phyloP scores from a whole-genome alignment of 2,113 vertebrate species.

The Callocephalon fimbriatum region DNA sequence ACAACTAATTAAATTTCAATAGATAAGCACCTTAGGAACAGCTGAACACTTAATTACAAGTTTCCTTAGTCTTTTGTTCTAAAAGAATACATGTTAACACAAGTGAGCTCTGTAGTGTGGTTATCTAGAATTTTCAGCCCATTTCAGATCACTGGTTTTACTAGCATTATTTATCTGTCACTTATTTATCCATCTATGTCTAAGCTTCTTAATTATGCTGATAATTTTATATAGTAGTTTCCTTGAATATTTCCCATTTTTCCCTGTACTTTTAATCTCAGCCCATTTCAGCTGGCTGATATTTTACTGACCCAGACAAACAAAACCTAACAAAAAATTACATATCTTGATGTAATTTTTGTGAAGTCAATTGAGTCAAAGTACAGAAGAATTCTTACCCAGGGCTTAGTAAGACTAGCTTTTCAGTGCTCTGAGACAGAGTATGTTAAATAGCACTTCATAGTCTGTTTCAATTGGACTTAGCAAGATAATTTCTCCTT shows the following conservation, averaged over 20 bases:
- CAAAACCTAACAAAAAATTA: not conserved
- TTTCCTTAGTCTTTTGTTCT: not conserved
- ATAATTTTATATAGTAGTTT: not conserved
- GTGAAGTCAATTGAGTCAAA: not conserved
- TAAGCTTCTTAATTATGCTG: not conserved
- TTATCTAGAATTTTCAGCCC: not conserved
- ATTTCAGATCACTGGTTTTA: not conserved
- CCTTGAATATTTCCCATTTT: not conserved
- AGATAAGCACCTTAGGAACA: not conserved
- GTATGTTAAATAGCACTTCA: not conserved
- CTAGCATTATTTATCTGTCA: not conserved
- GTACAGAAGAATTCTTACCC: not conserved
- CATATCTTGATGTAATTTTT: not conserved
- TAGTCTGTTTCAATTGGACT: not conserved
- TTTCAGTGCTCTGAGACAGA: not conserved
- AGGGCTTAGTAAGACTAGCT: not conserved
- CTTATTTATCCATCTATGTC: not conserved
- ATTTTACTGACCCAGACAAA: not conserved
- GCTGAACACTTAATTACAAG: not conserved
- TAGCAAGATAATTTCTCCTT: not conserved
- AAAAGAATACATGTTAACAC: not conserved
- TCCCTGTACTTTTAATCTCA: not conserved
- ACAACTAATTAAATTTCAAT: not conserved
- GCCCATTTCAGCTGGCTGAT: not conserved
- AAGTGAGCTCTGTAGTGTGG: not conserved